Evolutionary conservation across 2,888 invertebrate genomes (phyloP).

Genomic region (Macrophya annulata): DNA sequence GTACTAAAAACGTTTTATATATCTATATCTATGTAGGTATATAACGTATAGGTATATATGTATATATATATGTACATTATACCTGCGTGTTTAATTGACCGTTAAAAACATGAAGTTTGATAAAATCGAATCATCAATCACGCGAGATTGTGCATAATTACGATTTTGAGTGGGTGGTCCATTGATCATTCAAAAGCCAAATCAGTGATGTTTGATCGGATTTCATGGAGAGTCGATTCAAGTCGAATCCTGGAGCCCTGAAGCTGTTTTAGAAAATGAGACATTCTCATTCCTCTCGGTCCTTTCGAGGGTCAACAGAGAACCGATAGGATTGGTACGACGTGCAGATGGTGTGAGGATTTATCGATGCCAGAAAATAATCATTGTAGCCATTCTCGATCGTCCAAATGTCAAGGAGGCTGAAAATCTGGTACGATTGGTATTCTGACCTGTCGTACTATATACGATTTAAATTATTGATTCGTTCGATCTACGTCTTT

Average conservation of each 20-base stretch:
- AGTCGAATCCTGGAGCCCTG: background rate
- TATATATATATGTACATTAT: background rate
- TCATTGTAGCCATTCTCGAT: background rate
- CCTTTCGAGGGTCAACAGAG: slow-evolving; percentile 4
- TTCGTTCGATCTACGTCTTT: slow-evolving; percentile 18
- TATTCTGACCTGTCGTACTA: slow-evolving; percentile 30
- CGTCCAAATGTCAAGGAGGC: background rate
- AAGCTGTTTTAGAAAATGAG: slow-evolving; percentile 1
- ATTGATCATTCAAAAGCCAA: background rate
- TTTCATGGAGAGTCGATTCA: background rate
- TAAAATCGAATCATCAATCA: slow-evolving; percentile 20
- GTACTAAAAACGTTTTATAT: slow-evolving; percentile 1
- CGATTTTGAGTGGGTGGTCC: background rate
- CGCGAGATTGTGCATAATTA: background rate
- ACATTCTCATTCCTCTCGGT: background rate
- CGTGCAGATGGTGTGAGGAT: slow-evolving; percentile 2
- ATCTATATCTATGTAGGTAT: background rate
- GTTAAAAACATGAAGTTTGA: background rate
- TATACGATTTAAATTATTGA: slow-evolving; percentile 45
- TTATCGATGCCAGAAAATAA: background rate
- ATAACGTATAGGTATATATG: too few relatives aligned
- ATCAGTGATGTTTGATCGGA: background rate
- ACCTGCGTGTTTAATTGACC: slow-evolving; percentile 12
- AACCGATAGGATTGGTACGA: background rate
- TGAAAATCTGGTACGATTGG: slow-evolving; percentile 23